Base-by-base conservation (phyloP, 2,113 vertebrate genomes). In the Ardeotis arabs region DNA sequence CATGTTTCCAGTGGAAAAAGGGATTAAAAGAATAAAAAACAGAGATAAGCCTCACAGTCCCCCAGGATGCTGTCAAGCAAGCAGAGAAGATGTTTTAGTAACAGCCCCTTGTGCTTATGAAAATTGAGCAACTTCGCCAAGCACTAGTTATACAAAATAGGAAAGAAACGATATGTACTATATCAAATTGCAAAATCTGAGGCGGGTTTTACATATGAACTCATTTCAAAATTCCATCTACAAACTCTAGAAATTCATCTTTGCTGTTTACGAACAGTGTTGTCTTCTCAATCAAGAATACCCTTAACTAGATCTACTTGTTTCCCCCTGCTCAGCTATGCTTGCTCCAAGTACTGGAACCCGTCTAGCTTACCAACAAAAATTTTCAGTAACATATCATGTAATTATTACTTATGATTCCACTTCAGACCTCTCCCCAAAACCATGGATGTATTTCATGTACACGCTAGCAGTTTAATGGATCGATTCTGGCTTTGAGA, bases 101-200 rank as follows among this genome's bases (percentile, higher is more conserved):
- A 86, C 29, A 84, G 41, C 7, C 3, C 3, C 27, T 64, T 81
- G 55, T 37, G 16, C 41, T 93, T 37, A 73, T 7, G 23, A 95
- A 89, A 94, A 76, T 45, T 9, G 14, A 84, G 14, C 29, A 64
- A 59, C 35, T 79, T 79, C 76, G 7, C 21, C 25, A 86, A 73
- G 20, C 23, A 87, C 7, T 22, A 52, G 7, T 60, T 87, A 74
- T 7, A 58, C 10, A 9, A 12, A 77, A 77, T 11, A 60, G 21
- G 4, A 73, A 76, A 86, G 14, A 35, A 56, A 0, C 0, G 0
- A 1, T 6, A 23, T 1, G 1, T 12, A 49, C 37, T 33, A 44
- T 15, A 64, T 8, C 7, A 37, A 56, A 33, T 6, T 53, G 10
- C 35, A 90, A 84, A 78, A 77, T 62, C 39, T 41, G 35, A 78